Percentiles rank a stretch among this genome's conserved stretches.
phyloP scores from a whole-genome alignment of 30 jellyfish, hydroid and myxozoan species.

The Phacellophora camtschatica region DNA sequence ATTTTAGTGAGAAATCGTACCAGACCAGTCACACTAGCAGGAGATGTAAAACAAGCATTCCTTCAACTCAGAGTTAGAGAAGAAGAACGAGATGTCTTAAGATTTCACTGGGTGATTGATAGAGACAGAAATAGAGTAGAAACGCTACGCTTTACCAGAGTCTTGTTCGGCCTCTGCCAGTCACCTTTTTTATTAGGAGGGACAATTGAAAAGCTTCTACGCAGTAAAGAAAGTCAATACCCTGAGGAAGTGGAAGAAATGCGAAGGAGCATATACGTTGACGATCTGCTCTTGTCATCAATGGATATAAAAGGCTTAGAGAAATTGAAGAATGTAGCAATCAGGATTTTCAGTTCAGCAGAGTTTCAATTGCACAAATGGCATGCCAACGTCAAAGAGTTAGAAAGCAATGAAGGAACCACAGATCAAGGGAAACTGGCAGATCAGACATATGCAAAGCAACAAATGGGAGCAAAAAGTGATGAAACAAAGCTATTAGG shows the following conservation, averaged over 20 bases:
- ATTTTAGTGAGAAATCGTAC: slow-evolving; percentile 17
- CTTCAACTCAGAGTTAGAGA: slow-evolving; percentile 15
- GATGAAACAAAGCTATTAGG: slow-evolving; percentile 73
- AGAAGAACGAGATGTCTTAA: slow-evolving; percentile 36
- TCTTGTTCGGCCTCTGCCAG: slow-evolving; percentile 48
- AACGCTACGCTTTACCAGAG: slow-evolving; percentile 68
- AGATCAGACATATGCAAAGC: slow-evolving; percentile 55
- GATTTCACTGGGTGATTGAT: slow-evolving; percentile 58
- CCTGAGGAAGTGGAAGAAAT: slow-evolving; percentile 20
- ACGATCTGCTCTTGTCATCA: slow-evolving; percentile 9
- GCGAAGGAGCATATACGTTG: slow-evolving; percentile 33
- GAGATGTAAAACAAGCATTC: slow-evolving; percentile 50
- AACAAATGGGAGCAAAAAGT: slow-evolving; percentile 27
- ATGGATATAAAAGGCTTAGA: slow-evolving; percentile 10
- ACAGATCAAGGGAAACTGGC: slow-evolving; percentile 8
- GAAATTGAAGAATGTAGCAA: slow-evolving; percentile 63
- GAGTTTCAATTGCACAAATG: slow-evolving; percentile 65
- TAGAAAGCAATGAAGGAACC: slow-evolving; percentile 1
- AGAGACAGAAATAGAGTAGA: not conserved
- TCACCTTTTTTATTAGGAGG: slow-evolving; percentile 74
- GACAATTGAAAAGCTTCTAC: slow-evolving; percentile 35
- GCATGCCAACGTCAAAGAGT: slow-evolving; percentile 53
- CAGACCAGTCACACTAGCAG: slow-evolving; percentile 15
- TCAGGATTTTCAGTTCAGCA: slow-evolving; percentile 36
- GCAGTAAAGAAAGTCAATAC: not conserved